A percentile compares a stretch with the other conserved stretches of the same genome.
Evolutionary conservation across 2,888 invertebrate species (phyloP).

Genomic region (Ophion ellenae): DNA sequence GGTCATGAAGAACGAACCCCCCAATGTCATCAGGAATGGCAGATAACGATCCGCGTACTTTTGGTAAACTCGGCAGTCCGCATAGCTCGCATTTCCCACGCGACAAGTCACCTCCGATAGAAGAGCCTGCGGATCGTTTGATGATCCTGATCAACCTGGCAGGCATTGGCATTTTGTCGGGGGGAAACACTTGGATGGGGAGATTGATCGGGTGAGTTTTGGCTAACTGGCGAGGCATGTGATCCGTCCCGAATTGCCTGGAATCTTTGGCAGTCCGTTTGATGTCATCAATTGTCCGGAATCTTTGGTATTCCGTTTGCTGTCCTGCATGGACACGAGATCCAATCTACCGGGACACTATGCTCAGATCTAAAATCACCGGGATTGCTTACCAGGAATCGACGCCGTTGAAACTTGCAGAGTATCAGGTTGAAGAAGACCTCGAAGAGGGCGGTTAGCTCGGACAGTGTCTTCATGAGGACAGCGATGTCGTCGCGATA

Average conservation of each 20-base stretch:
- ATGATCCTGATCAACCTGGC: background rate
- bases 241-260: too few species aligned
- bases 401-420: constrained; percentile 68
- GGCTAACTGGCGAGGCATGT: too few species aligned
- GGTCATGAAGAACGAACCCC: constrained; percentile 70
- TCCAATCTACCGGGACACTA: background rate
- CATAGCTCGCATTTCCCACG: constrained; percentile 51
- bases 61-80: constrained; percentile 68
- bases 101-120: constrained; percentile 71
- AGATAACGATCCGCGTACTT: constrained; percentile 73
- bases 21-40: constrained; percentile 68
- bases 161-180: too few species aligned
- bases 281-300: too few species aligned
- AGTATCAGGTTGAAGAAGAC: constrained; percentile 73
- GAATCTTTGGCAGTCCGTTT: too few species aligned
- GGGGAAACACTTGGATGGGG: background rate
- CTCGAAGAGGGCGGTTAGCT: constrained; percentile 72
- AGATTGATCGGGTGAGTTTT: background rate
- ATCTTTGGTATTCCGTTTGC: too few species aligned
- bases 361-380: background rate
- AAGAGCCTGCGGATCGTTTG: constrained; percentile 63
- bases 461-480: constrained; percentile 73
- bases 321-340: too few species aligned
- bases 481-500: constrained; percentile 66
- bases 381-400: constrained; percentile 70